phyloP scores from a whole-genome alignment of 2,888 invertebrate genomes.

The Calameuta idolon region DNA sequence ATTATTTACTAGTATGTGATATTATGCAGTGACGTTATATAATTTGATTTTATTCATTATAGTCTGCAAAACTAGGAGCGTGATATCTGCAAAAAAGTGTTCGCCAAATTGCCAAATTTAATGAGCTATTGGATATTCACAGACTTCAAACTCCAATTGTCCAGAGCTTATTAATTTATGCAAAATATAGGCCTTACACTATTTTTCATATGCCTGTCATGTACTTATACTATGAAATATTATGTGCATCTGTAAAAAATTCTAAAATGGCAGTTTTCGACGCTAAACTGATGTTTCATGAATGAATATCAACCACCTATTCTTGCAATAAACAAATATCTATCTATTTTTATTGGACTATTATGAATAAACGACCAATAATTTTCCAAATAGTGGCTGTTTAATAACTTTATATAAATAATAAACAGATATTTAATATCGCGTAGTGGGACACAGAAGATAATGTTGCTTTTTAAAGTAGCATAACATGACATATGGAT shows the following conservation, averaged over 20 bases:
- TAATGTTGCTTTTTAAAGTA: background rate
- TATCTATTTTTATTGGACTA: background rate
- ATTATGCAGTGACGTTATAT: background rate
- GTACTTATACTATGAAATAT: background rate
- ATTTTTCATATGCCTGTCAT: background rate
- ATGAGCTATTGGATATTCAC: background rate
- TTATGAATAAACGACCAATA: background rate
- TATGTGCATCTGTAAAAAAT: background rate
- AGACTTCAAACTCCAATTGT: too few species aligned
- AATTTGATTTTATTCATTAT: background rate
- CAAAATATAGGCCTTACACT: too few species aligned
- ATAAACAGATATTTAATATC: background rate
- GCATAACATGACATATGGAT: too few species aligned
- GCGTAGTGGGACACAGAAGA: background rate
- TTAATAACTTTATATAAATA: background rate
- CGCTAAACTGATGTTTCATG: background rate
- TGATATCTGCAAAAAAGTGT: background rate
- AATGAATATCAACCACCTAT: background rate
- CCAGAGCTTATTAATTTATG: too few species aligned
- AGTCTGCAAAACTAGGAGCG: background rate
- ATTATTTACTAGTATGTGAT: background rate
- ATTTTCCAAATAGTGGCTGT: background rate
- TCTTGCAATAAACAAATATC: conserved; percentile 8
- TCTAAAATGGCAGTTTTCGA: background rate
- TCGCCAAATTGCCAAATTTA: background rate